phyloP scores from a whole-genome alignment of 2,113 vertebrate genomes.

The Bos javanicus region DNA sequence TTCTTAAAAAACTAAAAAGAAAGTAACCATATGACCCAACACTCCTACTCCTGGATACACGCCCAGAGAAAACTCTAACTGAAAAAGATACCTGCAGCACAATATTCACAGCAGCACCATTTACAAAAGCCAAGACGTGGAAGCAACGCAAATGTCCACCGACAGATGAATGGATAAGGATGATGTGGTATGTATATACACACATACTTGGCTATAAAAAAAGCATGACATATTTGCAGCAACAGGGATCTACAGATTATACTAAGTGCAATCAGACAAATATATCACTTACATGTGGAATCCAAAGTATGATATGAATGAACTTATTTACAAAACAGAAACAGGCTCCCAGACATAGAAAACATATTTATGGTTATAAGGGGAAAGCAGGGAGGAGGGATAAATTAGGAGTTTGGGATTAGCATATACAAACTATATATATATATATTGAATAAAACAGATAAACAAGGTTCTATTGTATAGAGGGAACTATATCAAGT shows the following conservation, averaged over 20 bases:
- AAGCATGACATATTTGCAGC: not conserved
- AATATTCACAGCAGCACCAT: not conserved
- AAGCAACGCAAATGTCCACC: not conserved
- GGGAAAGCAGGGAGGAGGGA: not conserved
- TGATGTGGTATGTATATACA: not conserved
- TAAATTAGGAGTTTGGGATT: not conserved
- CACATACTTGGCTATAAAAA: not conserved
- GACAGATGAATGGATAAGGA: not conserved
- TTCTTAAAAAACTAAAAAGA: not conserved
- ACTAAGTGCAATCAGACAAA: not conserved
- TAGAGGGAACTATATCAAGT: not conserved
- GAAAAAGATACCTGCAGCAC: not conserved
- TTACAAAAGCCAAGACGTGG: not conserved
- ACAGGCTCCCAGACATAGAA: not conserved
- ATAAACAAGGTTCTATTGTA: not conserved
- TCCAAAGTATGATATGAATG: not conserved
- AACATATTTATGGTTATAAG: not conserved
- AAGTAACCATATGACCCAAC: not conserved
- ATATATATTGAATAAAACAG: not conserved
- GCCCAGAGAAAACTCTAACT: not conserved
- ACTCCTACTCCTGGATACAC: not conserved
- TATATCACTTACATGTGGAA: not conserved
- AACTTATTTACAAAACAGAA: not conserved
- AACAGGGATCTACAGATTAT: not conserved
- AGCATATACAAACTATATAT: not conserved